Evolutionary conservation across 1,140 invertebrate species (phyloP).

Genomic region (Mizuhopecten yessoensis): DNA sequence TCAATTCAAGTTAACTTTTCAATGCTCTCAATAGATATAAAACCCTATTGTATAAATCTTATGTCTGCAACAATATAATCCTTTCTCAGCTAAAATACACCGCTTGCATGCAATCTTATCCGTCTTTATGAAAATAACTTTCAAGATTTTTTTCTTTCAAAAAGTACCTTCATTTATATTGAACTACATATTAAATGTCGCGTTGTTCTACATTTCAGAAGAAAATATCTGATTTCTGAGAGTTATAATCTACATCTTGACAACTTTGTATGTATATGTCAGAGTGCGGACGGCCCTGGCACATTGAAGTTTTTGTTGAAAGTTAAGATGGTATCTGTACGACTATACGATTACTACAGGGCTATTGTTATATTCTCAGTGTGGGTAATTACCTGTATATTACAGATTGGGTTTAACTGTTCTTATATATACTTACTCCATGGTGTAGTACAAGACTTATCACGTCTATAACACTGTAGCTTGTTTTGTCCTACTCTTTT

Average conservation of each 20-base stretch:
- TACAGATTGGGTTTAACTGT: not conserved
- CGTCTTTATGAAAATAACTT: not conserved
- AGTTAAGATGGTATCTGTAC: slow-evolving; percentile 27
- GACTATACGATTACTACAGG: not conserved
- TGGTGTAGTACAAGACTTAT: not conserved
- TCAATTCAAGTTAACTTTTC: slow-evolving; percentile 35
- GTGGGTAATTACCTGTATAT: not conserved
- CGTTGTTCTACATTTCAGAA: slow-evolving; percentile 14
- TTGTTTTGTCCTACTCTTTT: no score
- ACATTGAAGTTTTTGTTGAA: slow-evolving; percentile 39
- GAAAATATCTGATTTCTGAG: slow-evolving; percentile 25
- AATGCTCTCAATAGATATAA: slow-evolving; percentile 3
- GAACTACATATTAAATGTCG: slow-evolving; percentile 28
- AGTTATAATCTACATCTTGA: not conserved
- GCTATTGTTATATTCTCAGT: not conserved
- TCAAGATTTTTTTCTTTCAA: not conserved
- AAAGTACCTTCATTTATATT: slow-evolving; percentile 9
- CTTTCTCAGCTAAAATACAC: not conserved
- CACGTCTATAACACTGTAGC: no score
- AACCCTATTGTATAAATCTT: not conserved
- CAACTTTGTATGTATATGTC: not conserved
- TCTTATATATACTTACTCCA: not conserved
- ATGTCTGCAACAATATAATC: not conserved
- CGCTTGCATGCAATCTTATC: slow-evolving; percentile 20
- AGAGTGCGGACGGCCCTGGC: not conserved